phyloP scores from a whole-genome alignment of 2,113 vertebrate genomes.

The Vombatus ursinus region DNA sequence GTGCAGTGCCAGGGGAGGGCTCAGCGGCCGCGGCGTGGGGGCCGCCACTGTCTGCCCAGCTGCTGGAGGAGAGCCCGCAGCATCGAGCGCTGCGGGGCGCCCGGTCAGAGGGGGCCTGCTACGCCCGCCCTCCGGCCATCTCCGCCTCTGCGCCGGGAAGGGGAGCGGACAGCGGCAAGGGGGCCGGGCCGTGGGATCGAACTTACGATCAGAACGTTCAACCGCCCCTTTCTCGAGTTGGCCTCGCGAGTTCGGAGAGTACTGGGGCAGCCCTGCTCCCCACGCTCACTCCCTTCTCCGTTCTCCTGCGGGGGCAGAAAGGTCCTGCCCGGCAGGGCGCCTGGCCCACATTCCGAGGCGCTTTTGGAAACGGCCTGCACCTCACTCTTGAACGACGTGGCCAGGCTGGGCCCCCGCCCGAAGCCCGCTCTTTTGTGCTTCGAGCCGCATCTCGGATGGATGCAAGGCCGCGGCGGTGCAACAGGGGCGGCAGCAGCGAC shows the following conservation, averaged over 20 bases:
- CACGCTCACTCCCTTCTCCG: accelerated
- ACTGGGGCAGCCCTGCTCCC: accelerated
- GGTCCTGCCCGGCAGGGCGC: background rate
- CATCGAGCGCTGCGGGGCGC: accelerated
- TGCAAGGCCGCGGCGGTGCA: background rate
- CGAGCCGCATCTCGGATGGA: background rate
- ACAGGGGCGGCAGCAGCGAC: accelerated
- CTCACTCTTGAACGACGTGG: background rate
- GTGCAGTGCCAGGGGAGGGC: background rate
- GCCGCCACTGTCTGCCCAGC: accelerated
- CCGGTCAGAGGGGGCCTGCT: no score
- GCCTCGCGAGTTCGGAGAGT: accelerated
- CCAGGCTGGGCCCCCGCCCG: background rate
- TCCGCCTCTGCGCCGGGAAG: background rate
- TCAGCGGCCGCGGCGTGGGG: background rate
- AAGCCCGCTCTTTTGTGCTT: background rate
- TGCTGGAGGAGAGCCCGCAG: accelerated
- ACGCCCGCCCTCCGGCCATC: accelerated
- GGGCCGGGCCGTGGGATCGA: accelerated
- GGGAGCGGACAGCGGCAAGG: no score
- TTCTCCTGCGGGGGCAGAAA: background rate
- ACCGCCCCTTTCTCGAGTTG: background rate
- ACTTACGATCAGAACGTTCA: background rate
- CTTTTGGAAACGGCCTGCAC: background rate
- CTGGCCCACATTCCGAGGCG: background rate